Evolutionary conservation across 35 echinoderm and acorn worm genomes (phyloP), one percentile per base, ranked within the genome.

Genomic region (Strongylocentrotus purpuratus): DNA sequence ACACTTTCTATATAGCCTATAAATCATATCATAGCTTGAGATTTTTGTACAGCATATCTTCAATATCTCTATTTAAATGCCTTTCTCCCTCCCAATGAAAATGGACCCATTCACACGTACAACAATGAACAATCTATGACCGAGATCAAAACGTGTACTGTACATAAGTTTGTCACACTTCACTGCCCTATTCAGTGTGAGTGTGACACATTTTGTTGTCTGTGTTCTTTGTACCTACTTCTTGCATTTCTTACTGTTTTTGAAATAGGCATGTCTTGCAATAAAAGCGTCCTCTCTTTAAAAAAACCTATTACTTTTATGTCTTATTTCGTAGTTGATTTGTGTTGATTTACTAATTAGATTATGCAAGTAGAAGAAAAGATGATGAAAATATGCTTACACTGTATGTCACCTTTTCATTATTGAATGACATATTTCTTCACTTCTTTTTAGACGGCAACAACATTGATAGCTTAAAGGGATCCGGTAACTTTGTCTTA

Each of bases 201-300:
- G 65, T 78, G 20, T 78, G 25, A 18, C 20, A 18, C 20, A 78
- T 78, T 22, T 78, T 78, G 20, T 28, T n/a, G 65, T 78, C 28
- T 78, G 22, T 78, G 65, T 78, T 78, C 65, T 78, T 78, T 78
- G 20, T 78, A 78, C 65, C 65, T 78, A 7, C 28, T 7, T 78
- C 65, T 78, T n/a, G 28, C 28, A n/a, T 78, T 78, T 78, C 65
- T 78, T 78, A 78, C 20, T n/a, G 65, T 25, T 78, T 78, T 78
- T 15, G 65, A 78, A 78, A 78, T 78, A 78, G 28, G 65, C 65
- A 78, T 78, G 65, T 78, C 65, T 78, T 78, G 65, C 65, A 78
- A 78, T 78, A 78, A 78, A 78, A 78, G 65, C 65, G n/a, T 78
- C 28, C 65, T 28, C 65, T 78, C 20, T 78, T 78, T 7, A 31